These are phyloP conservation scores for Schlechtendalia chinensis DNA, from an alignment of 1,140 invertebrate genomes.

Conservation along the genomic window DNA sequence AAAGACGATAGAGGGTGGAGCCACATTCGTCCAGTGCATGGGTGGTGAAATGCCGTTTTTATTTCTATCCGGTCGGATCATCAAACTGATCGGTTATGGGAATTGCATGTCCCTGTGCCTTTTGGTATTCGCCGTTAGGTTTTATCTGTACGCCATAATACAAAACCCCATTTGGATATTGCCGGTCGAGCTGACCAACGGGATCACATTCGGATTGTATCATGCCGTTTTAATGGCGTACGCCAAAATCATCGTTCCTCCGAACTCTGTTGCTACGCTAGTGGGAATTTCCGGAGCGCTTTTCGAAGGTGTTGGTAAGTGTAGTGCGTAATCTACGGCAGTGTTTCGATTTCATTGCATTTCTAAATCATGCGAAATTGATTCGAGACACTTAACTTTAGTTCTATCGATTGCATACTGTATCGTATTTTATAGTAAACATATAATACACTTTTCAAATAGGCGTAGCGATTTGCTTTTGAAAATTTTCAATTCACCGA, in stretches of 20 bases:
- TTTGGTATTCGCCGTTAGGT: constrained; percentile 71
- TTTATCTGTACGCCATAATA: constrained; percentile 78
- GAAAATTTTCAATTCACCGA: no score
- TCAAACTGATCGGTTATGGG: constrained; percentile 78
- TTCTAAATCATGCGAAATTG: no score
- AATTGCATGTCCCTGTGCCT: constrained; percentile 79
- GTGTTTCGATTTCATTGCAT: no score
- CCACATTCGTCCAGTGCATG: constrained; percentile 78
- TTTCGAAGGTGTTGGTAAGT: constrained; percentile 77
- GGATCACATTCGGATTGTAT: constrained; percentile 82
- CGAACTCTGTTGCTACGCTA: constrained; percentile 80
- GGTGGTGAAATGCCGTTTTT: constrained; percentile 84
- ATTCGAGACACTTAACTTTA: no score
- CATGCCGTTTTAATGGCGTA: constrained; percentile 87
- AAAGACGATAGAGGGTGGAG: constrained; percentile 78
- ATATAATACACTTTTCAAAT: no score
- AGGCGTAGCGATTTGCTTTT: no score
- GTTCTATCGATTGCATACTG: no score
- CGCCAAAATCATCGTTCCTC: constrained; percentile 79
- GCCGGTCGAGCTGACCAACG: constrained; percentile 81
- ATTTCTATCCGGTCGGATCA: constrained; percentile 71
- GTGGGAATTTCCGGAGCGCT: constrained; percentile 79
- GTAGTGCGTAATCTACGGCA: no score
- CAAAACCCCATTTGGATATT: constrained; percentile 78
- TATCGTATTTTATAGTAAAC: no score